These are phyloP conservation scores for Melanostoma mellinum DNA, from an alignment of 2,888 invertebrate species.

Conservation along the genomic window DNA sequence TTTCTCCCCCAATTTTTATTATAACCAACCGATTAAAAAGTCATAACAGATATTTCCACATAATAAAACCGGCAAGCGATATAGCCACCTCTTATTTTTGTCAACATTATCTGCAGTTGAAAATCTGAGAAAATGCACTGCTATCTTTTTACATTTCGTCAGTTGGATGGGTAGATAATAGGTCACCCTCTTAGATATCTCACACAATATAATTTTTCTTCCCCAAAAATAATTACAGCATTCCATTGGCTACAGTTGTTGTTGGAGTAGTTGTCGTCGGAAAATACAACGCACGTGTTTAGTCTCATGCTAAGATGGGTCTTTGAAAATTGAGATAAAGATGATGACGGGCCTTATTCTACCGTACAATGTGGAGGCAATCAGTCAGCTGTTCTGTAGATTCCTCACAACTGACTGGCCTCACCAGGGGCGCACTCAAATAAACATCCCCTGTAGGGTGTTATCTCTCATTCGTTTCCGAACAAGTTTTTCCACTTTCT, in stretches of 20 bases:
- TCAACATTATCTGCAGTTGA: constrained; percentile 36
- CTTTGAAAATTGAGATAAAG: constrained; percentile 38
- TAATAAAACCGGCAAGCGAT: constrained; percentile 66
- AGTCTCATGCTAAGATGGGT: constrained; percentile 51
- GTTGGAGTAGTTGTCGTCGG: neutral
- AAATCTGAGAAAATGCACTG: constrained; percentile 37
- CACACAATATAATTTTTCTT: constrained; percentile 3
- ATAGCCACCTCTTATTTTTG: constrained; percentile 45
- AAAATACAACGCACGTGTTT: constrained; percentile 54
- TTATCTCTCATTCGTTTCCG: constrained; percentile 35
- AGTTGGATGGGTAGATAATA: constrained; percentile 42
- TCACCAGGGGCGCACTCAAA: constrained; percentile 18
- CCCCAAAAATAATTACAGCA: constrained; percentile 58
- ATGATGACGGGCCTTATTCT: constrained; percentile 23
- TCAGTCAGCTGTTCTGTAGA: constrained; percentile 42
- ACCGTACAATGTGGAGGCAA: constrained; percentile 36
- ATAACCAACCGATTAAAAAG: constrained; percentile 63
- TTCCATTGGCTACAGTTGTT: constrained; percentile 12
- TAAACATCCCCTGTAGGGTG: constrained; percentile 13
- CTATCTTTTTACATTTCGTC: constrained; percentile 13
- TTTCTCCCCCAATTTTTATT: constrained; percentile 12
- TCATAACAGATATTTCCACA: constrained; percentile 71
- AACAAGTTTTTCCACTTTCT: neutral
- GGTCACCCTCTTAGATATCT: neutral
- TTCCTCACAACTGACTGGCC: constrained; percentile 43